Evolutionary conservation across 2,797 vertebrate genomes (phyloP).

Genomic region (Peromyscus eremicus): DNA sequence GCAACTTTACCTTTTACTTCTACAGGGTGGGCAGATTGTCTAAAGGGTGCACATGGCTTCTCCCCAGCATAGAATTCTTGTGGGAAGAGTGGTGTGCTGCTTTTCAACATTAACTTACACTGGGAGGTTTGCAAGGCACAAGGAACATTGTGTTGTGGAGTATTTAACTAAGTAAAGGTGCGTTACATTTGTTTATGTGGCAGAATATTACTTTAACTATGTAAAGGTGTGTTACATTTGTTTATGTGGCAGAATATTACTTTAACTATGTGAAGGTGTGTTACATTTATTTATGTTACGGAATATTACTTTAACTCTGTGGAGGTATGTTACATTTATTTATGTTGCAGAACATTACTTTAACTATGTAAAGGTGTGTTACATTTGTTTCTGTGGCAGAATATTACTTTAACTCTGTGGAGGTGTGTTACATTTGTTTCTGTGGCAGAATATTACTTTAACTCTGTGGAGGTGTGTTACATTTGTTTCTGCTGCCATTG

Average conservation of each 20-base stretch:
- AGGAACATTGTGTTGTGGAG: not conserved
- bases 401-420: too few species aligned
- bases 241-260: too few species aligned
- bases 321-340: not conserved
- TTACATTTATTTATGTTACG: too few species aligned
- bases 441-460: not conserved
- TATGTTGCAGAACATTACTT: not conserved
- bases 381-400: too few species aligned
- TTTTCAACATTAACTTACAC: constrained; percentile 15
- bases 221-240: too few species aligned
- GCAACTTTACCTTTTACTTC: constrained; percentile 44
- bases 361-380: too few species aligned
- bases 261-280: not conserved
- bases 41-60: not conserved
- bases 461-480: not conserved
- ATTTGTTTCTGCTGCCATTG: too few species aligned
- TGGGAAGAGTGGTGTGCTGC: not conserved
- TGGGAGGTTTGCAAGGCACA: not conserved
- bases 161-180: not conserved
- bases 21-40: constrained; percentile 13
- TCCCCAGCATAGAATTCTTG: constrained; percentile 24
- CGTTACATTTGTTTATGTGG: too few species aligned
- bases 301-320: too few species aligned
- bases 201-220: too few species aligned
- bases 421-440: too few species aligned